These are phyloP conservation scores for Ardeotis arabs DNA, from an alignment of 2,113 vertebrate species.

Conservation along the genomic window DNA sequence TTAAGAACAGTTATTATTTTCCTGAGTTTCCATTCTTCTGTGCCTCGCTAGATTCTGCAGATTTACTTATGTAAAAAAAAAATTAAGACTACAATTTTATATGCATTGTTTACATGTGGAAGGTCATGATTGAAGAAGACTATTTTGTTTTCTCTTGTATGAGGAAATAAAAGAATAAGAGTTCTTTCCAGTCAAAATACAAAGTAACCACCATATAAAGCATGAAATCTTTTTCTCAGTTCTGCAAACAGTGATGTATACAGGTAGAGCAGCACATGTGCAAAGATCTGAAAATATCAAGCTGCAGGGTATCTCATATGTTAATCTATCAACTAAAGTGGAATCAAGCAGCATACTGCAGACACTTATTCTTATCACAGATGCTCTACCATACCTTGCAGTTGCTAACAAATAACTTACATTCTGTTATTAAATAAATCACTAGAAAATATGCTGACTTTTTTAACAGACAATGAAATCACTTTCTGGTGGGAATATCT, in stretches of 20 bases:
- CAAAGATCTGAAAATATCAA: not conserved
- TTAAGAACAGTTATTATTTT: not conserved
- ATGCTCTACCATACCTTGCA: not conserved
- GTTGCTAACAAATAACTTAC: not conserved
- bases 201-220: not conserved
- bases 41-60: not conserved
- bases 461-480: not conserved
- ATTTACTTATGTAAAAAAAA: not conserved
- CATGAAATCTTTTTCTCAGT: not conserved
- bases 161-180: not conserved
- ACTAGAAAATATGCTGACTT: not conserved
- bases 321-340: not conserved
- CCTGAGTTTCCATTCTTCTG: not conserved
- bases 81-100: not conserved
- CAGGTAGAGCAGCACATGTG: not conserved
- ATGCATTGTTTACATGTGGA: not conserved
- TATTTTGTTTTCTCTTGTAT: not conserved
- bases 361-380: not conserved
- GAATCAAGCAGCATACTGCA: not conserved
- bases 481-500: not conserved
- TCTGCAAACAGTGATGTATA: not conserved
- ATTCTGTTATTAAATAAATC: not conserved
- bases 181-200: not conserved
- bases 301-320: not conserved
- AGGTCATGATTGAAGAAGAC: not conserved